Percentiles rank a stretch among this genome's conserved stretches.
Conservation (phyloP, 1,140 invertebrate genomes). For the Kradibia gibbosae region DNA sequence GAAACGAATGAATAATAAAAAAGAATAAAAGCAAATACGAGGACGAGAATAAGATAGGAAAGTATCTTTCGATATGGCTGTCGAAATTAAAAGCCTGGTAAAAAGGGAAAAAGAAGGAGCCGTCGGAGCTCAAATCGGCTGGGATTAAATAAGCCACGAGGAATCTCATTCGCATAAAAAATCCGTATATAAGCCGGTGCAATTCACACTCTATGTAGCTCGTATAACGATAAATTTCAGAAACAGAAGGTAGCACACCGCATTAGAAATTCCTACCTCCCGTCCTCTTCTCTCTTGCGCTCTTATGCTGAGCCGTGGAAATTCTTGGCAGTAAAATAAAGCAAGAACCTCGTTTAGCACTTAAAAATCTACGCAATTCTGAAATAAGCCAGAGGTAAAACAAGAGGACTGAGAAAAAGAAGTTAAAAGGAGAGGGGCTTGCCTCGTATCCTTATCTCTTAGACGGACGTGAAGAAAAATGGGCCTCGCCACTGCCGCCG, state of each 20-base stretch:
- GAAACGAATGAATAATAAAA: not conserved
- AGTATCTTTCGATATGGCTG: slow-evolving; percentile 7
- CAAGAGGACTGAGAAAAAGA: not conserved
- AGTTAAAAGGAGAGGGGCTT: not conserved
- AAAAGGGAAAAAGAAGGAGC: not conserved
- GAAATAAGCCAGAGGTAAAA: not conserved
- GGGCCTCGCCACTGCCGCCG: not conserved
- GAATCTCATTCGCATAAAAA: slow-evolving; percentile 15
- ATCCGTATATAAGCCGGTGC: not conserved
- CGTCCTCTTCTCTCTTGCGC: not conserved
- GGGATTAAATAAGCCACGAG: not conserved
- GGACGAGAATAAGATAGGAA: not conserved
- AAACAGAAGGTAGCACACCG: not conserved
- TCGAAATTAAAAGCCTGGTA: slow-evolving; percentile 11
- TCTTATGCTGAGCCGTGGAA: not conserved
- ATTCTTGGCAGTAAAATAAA: slow-evolving; percentile 31
- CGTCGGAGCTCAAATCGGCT: not conserved
- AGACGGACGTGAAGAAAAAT: not conserved
- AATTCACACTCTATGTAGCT: slow-evolving; percentile 22
- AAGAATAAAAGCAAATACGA: not conserved
- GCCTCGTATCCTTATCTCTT: not conserved
- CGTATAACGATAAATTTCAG: slow-evolving; percentile 16
- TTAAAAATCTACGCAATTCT: not conserved
- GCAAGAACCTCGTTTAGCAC: slow-evolving; percentile 9
- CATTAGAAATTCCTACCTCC: not conserved